phyloP scores from a whole-genome alignment of 2,113 vertebrate species.

The Tiliqua scincoides region DNA sequence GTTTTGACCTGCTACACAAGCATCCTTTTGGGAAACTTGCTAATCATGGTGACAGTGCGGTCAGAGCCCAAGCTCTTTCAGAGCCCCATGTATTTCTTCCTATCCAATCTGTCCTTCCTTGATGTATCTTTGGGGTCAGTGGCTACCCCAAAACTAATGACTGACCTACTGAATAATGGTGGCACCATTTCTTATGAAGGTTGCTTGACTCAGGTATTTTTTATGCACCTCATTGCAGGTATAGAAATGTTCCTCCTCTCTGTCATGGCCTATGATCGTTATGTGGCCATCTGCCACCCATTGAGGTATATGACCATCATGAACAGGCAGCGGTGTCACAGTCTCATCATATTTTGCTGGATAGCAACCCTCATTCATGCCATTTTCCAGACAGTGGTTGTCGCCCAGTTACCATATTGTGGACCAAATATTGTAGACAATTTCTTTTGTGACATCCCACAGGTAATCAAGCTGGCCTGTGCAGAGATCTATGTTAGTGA shows the following conservation, averaged over 20 bases:
- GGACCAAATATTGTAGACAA: constrained; percentile 39
- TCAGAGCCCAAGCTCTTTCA: constrained; percentile 22
- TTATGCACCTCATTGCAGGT: constrained; percentile 50
- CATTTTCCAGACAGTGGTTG: constrained; percentile 37
- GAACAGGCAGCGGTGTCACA: constrained; percentile 18
- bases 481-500: constrained; percentile 25
- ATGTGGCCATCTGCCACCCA: constrained; percentile 55
- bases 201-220: constrained; percentile 54
- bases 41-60: constrained; percentile 45
- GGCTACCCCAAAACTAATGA: constrained; percentile 45
- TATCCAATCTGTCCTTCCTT: constrained; percentile 55
- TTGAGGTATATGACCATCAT: constrained; percentile 49
- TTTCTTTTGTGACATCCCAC: constrained; percentile 57
- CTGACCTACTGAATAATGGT: constrained; percentile 43
- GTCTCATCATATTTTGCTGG: constrained; percentile 40
- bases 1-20: constrained; percentile 55
- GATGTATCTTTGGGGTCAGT: constrained; percentile 56
- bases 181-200: constrained; percentile 53
- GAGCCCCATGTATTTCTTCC: constrained; percentile 49
- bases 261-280: constrained; percentile 51
- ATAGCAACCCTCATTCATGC: constrained; percentile 48
- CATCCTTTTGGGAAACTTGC: constrained; percentile 53
- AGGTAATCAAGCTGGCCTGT: constrained; percentile 50
- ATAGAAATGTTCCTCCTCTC: constrained; percentile 56
- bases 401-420: constrained; percentile 48